Conservation (phyloP, 2,797 vertebrate species). For the Schizopygopsis malacanthus region DNA sequence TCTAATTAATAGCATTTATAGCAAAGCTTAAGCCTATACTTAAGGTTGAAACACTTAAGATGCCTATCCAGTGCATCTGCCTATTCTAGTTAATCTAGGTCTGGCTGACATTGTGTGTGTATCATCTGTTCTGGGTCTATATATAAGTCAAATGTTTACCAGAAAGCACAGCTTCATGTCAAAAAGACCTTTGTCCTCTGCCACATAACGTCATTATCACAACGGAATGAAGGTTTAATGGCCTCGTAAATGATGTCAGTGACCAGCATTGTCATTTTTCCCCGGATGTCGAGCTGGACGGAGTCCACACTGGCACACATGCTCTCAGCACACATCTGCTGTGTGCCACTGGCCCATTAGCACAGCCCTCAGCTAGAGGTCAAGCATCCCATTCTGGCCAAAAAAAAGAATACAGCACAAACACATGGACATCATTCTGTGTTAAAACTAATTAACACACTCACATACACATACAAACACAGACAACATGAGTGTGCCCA, state of each 20-base stretch:
- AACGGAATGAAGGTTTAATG: slow-evolving; percentile 53
- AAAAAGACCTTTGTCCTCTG: slow-evolving; percentile 53
- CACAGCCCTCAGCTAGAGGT: slow-evolving; percentile 58
- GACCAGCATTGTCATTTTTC: slow-evolving; percentile 56
- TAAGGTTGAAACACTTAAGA: neutral
- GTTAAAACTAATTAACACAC: slow-evolving; percentile 45
- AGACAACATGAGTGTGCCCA: neutral
- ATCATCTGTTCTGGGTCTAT: slow-evolving; percentile 36
- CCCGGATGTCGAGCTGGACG: slow-evolving; percentile 54
- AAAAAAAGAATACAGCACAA: slow-evolving; percentile 32
- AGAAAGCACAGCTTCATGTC: slow-evolving; percentile 37
- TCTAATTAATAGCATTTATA: neutral
- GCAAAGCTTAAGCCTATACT: neutral
- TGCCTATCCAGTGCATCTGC: neutral
- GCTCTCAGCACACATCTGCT: slow-evolving; percentile 61
- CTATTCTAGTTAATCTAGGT: slow-evolving; percentile 26
- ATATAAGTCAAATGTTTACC: slow-evolving; percentile 49
- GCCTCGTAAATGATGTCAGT: slow-evolving; percentile 61
- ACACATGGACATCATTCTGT: slow-evolving; percentile 45
- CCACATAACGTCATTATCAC: slow-evolving; percentile 58
- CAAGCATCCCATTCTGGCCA: slow-evolving; percentile 36
- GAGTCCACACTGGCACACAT: slow-evolving; percentile 53
- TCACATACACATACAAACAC: neutral
- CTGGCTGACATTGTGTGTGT: slow-evolving; percentile 25
- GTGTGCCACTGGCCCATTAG: slow-evolving; percentile 54